Base-by-base conservation (phyloP, 2,113 vertebrate genomes). In the Hirundichthys speculiger region DNA sequence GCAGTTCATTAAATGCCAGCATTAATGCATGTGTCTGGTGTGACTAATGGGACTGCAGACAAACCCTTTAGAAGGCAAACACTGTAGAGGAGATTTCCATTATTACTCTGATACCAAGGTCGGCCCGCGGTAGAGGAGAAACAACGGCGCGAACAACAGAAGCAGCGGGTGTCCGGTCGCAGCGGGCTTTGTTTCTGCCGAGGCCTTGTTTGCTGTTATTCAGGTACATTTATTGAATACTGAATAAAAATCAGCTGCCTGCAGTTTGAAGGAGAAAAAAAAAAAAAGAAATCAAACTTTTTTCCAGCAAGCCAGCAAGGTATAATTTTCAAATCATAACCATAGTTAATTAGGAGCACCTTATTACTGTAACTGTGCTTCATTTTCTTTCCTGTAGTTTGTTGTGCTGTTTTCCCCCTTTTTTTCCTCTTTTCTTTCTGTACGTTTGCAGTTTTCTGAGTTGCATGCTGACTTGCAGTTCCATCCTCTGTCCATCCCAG, bases 1-100 rank as follows among this genome's bases (percentile, higher is more conserved):
- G 73, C 75, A 58, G 41, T 73, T 76, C 48, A 76, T 85, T 80
- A 66, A 64, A 54, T 64, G 75, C 54, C 69, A 45, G 77, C 54
- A 71, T 68, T 83, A 84, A 82, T 66, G 72, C 38, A 38, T 72
- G 51, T 77, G 69, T 75, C 69, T 69, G 46, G 18, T 69, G 69
- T 79, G 73, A 82, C 75, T 76, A 86, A 84, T 79, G 81, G 68
- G 56, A 34, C 70, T 64, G 76, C 75, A 57, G 58, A 70, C 68
- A 82, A 75, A 79, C 73, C 75, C 50, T 79, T 75, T 70, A 80
- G 51, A 47, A 55, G 46, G 49, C 41, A 45, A 56, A 68, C 49
- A 53, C 39, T 60, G 63, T 15, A 41, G n/a, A 55, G 27, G 27
- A 39, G 67, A 58, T 20, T 57, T 56, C 22, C 18, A 22, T 46